Base-by-base conservation (phyloP, 2,113 vertebrate genomes). In the Hucho hucho region DNA sequence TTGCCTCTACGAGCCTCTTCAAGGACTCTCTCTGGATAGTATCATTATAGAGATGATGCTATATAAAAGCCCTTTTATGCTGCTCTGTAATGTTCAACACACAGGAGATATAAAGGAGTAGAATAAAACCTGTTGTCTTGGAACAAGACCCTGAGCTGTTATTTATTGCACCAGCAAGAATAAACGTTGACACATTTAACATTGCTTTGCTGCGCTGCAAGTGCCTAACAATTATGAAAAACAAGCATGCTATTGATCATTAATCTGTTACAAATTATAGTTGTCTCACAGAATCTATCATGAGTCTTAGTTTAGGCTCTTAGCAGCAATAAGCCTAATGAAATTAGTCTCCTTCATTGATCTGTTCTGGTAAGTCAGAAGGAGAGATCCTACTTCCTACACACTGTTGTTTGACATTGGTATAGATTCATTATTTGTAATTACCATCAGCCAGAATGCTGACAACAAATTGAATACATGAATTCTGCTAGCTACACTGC, bases 281-380 rank as follows among this genome's bases (percentile, higher is more conserved):
- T 69, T 16, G 68, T 75, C 78, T 84, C 65, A 24, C 65, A 61
- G 7, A 7, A 90, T 87, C 82, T 79, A 69, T 90, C 84, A 82
- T 73, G 67, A 75, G 75, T 14, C 77, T 61, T 61, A 53, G 79
- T 88, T 89, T 87, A 75, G 78, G 71, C 74, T 88, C 84, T 87
- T 83, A 84, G 76, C 81, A 77, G 77, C 77, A 74, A 80, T 64
- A 74, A 79, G 74, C 74, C 76, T 86, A 91, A 92, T 90, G 84
- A 90, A 92, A 90, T 88, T 78, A 89, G 85, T 77, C 82, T 82
- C 85, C 78, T 84, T 37, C 79, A 92, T 91, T 83, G 89, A 92
- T 92, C 81, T 79, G 69, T 73, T 79, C 69, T 77, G 72, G 77
- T 79, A 71, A 84, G 72, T 74, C 74, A 75, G 79, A 82, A 70